phyloP scores from a whole-genome alignment of 2,797 vertebrate species.

The Lacerta agilis region DNA sequence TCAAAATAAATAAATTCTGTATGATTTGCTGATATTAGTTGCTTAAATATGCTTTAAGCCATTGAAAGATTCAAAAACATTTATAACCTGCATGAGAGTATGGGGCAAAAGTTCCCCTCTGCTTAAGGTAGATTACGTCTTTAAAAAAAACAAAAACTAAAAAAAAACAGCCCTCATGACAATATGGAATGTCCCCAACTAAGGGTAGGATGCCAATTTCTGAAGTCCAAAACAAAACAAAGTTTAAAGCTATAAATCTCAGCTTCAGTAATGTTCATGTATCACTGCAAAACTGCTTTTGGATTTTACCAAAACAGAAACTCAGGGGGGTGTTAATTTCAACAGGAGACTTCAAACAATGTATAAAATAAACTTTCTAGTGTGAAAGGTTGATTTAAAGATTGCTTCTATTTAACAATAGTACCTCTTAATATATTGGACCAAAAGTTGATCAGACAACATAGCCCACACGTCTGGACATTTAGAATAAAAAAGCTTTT shows the following conservation, averaged over 20 bases:
- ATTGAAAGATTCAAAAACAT: conserved; percentile 64
- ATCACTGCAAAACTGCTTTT: conserved; percentile 70
- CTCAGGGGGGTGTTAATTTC: conserved; percentile 71
- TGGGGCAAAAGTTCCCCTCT: conserved; percentile 41
- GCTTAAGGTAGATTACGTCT: conserved; percentile 71
- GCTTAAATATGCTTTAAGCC: conserved; percentile 79
- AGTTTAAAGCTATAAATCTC: conserved; percentile 67
- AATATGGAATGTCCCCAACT: conserved; percentile 68
- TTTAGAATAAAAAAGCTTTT: conserved; percentile 81
- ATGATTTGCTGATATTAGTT: conserved; percentile 70
- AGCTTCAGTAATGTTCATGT: conserved; percentile 48
- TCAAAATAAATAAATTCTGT: conserved; percentile 73
- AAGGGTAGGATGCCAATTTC: conserved; percentile 58
- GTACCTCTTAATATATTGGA: conserved; percentile 74
- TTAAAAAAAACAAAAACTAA: not conserved
- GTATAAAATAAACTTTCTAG: conserved; percentile 76
- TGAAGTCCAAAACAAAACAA: conserved; percentile 63
- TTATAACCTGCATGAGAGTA: conserved; percentile 61
- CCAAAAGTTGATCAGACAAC: conserved; percentile 76
- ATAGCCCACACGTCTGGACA: conserved; percentile 80
- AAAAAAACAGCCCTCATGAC: conserved; percentile 73
- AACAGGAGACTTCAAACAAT: conserved; percentile 60
- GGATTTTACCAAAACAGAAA: conserved; percentile 69
- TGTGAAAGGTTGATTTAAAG: conserved; percentile 69
- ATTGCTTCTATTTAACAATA: conserved; percentile 65